Evolutionary conservation across 2,888 invertebrate species (phyloP), one percentile per base, ranked within the genome.

Genomic region (Coleophora flavipennella): DNA sequence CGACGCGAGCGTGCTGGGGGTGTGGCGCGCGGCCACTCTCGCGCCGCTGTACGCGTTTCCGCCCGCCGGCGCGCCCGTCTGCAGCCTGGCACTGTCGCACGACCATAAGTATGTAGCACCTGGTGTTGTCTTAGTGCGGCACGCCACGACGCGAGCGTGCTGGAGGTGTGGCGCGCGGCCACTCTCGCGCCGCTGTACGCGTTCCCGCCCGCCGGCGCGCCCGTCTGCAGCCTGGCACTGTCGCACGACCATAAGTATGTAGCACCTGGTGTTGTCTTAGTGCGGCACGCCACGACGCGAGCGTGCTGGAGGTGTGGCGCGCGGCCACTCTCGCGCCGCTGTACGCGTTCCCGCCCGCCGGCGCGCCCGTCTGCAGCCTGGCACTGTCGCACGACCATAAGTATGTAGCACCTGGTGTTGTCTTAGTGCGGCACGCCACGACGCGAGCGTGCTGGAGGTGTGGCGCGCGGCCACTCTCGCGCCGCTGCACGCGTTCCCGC

Each of bases 161-260:
- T n/a, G n/a, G n/a, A n/a, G n/a, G n/a, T n/a, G n/a, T n/a, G n/a
- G n/a, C 90, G 9, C 27, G 9, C 27, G 9, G 27, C 27, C 27
- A 27, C 27, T 6, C 27, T 27, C 12, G 35, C 13, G 6, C 29
- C 28, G 13, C 10, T 13, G 31, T 13, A 38, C 36, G 11, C 11
- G n/a, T 27, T 13, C 20, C 13, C 32, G 33, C 25, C 25, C 9
- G 31, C 31, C 31, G 11, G 11, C 8, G 31, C 31, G 94, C 87
- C 96, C 61, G 94, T 96, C 38, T 96, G 96, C 80, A 96, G 88
- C 95, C 44, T 88, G 97, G 32, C 96, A 97, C 75, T 94, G 96
- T 46, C 96, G 43, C 95, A 96, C 74, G 96, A 96, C 86, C 96
- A 97, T 84, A 95, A 94, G 95, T 96, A 87, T n/a, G n/a, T n/a